Percentiles rank a stretch among this genome's conserved stretches.
Conservation (phyloP, 2,888 invertebrate species). For the Silvanus unidentatus region DNA sequence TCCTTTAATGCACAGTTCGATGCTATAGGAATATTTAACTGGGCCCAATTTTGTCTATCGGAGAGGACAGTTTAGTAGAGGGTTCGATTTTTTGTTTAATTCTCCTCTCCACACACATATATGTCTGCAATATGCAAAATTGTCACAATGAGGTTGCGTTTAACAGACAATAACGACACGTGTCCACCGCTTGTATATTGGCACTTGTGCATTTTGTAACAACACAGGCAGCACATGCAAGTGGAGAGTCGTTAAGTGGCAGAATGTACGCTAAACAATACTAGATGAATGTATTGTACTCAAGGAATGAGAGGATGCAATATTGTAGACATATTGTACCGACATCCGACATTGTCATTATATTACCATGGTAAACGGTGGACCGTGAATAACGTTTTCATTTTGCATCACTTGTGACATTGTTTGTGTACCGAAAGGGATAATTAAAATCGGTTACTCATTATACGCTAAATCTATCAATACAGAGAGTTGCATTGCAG, state of each 20-base stretch:
- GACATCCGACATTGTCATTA: conserved; percentile 29
- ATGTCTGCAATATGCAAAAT: neutral
- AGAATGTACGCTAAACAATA: conserved; percentile 37
- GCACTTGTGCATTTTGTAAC: conserved; percentile 27
- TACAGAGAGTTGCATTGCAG: no score
- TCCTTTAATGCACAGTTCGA: no score
- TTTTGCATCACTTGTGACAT: conserved; percentile 24
- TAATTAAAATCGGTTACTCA: conserved; percentile 6
- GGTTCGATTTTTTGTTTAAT: no score
- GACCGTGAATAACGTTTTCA: conserved; percentile 26
- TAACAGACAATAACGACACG: conserved; percentile 28
- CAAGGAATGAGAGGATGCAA: conserved; percentile 33
- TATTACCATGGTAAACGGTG: conserved; percentile 14
- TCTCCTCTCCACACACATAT: no score
- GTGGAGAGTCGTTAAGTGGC: conserved; percentile 38
- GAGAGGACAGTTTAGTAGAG: no score
- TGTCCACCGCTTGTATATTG: conserved; percentile 28
- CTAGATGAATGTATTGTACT: conserved; percentile 33
- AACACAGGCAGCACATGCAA: conserved; percentile 7
- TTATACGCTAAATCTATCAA: no score
- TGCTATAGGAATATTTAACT: no score
- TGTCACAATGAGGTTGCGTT: conserved; percentile 5
- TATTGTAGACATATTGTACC: conserved; percentile 34
- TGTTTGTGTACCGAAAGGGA: conserved; percentile 20
- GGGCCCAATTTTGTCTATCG: no score